Evolutionary conservation across 2,113 vertebrate genomes (phyloP), one percentile per base, ranked within the genome.

Genomic region (Sisor rabdophorus): DNA sequence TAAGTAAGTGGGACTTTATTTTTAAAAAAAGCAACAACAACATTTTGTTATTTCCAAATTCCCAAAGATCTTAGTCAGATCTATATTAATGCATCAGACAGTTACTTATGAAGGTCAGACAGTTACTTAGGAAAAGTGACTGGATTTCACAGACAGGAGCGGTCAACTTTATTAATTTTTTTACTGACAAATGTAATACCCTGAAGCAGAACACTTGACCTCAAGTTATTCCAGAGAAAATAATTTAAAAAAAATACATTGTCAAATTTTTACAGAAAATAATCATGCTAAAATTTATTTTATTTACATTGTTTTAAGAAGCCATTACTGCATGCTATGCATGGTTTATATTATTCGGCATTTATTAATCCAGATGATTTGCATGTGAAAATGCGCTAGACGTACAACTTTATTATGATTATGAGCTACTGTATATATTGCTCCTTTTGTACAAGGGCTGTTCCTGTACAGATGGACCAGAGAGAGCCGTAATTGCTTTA

Each of bases 401-500:
- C 53, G 48, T 48, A 53, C 44, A 17, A 32, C 24, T 64, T 40
- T 22, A 75, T 75, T 55, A 40, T 7, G 28, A 16, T 15, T 36
- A 19, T 13, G 13, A 63, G 19, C 20, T 52, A 12, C 53, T 19
- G 61, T 64, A 48, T 69, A 32, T 58, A 30, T 48, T 47, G 2
- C 52, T 61, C 40, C n/a, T 30, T 76, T 50, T 53, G 65, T 16
- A 13, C 15, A 3, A 10, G 30, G 7, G 54, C 36, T 36, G 50
- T 36, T 64, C 54, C 71, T 13, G 24, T 17, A 32, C 76, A 58
- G 73, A 77, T 69, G 70, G 54, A 77, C 26, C 30, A 67, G 32
- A 24, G 71, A 75, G 76, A 78, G 56, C 56, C 16, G 26, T 82
- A 76, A 79, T 82, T 64, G 81, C 71, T 67, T 47, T 79, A 79